Evolutionary conservation across 2,888 invertebrate species (phyloP), one percentile per base, ranked within the genome.

Genomic region (Agonopterix arenella): DNA sequence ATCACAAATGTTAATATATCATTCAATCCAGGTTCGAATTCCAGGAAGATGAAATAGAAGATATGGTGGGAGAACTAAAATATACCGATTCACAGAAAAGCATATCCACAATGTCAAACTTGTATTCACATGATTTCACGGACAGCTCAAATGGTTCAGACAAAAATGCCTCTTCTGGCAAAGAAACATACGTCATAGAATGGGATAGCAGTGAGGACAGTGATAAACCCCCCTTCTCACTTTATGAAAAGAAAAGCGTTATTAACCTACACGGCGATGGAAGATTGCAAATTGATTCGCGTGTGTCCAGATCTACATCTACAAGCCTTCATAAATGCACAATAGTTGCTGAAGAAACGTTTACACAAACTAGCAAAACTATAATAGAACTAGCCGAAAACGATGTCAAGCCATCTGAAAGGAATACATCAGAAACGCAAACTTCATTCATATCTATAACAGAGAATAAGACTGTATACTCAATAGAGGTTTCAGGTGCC

Each of bases 331-430:
- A 67, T 4, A 65, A 62, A 48, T 68, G 65, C 53, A 63, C 72
- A 4, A 58, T 73, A 44, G 45, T 74, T 9, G 67, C 76, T 10
- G 77, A 81, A 60, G 89, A 89, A 64, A 81, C 70, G 13, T 84
- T 73, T 53, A 91, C 91, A 8, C 91, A 91, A 72, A 91, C 91
- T 0, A 91, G 91, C 58, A 91, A 90, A 76, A 91, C 91, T 2
- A 88, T 91, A 45, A 69, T 91, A 41, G 80, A 91, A 59, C 62
- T 91, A 48, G 89, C 86, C 5, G 76, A 83, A 60, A 63, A 62
- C 10, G 84, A 84, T n/a, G 50, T 51, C 10, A 63, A 53, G 53
- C 57, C 55, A 13, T 37, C 53, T 8, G 52, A 70, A 37, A 60
- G 57, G 16, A 73, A 73, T 41, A 70, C 73, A 1, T 61, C 86